A percentile compares a stretch with the other conserved stretches of the same genome.
Evolutionary conservation across 2,888 invertebrate species (phyloP).

Genomic region (Coenonympha arcania): DNA sequence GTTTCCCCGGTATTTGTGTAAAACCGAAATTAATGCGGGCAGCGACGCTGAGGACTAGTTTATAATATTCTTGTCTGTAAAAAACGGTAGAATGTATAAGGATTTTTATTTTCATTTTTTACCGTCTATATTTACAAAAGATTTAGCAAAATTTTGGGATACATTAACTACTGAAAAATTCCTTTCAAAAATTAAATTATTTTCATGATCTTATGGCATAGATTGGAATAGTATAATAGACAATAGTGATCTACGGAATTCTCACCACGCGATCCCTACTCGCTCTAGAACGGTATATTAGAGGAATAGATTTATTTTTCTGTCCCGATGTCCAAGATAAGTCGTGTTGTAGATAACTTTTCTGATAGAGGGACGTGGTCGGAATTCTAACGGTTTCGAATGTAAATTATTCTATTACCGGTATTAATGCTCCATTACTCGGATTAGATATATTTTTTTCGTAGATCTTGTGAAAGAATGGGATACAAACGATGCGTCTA

Average conservation of each 20-base stretch:
- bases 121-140: no score
- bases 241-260: not conserved
- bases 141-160: no score
- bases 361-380: slow-evolving; percentile 9
- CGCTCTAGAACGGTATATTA: not conserved
- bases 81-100: no score
- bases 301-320: slow-evolving; percentile 7
- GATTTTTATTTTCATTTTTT: no score
- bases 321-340: slow-evolving; percentile 12
- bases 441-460: slow-evolving; percentile 3
- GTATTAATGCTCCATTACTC: slow-evolving; percentile 1
- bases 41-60: no score
- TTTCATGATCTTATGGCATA: not conserved
- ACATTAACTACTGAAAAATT: no score
- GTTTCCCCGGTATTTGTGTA: no score
- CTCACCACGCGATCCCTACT: not conserved
- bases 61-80: no score
- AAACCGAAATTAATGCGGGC: no score
- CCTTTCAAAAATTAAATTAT: not conserved
- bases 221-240: not conserved
- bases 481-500: not conserved
- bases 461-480: slow-evolving; percentile 1
- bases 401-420: slow-evolving; percentile 12
- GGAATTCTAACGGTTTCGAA: slow-evolving; percentile 7
- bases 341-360: slow-evolving; percentile 7